Evolutionary conservation across 2,797 vertebrate genomes (phyloP).

Genomic region (Micrastur ruficollis): DNA sequence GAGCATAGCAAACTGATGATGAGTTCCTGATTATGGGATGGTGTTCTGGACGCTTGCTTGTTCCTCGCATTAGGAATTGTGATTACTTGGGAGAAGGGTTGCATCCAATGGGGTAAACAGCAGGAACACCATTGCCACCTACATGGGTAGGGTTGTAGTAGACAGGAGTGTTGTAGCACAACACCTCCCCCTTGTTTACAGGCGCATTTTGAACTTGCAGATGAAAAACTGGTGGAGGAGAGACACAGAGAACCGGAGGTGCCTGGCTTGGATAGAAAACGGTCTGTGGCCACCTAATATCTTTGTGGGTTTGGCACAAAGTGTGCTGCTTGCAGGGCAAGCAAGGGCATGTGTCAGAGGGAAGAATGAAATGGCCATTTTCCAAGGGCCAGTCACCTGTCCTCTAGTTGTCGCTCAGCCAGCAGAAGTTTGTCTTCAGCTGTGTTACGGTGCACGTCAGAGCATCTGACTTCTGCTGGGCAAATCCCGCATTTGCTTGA

Average conservation of each 20-base stretch:
- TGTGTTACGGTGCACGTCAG: rapidly evolving
- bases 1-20: not conserved
- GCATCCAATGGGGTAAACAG: not conserved
- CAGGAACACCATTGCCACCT: not conserved
- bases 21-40: not conserved
- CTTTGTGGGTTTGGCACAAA: not conserved
- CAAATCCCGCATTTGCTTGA: rapidly evolving
- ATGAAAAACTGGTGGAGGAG: rapidly evolving
- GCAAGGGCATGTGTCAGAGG: not conserved
- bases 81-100: not conserved
- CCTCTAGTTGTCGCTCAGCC: not conserved
- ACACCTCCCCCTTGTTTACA: not conserved
- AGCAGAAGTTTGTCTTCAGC: not conserved
- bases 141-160: not conserved
- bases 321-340: rapidly evolving
- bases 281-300: not conserved
- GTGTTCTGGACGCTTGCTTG: not conserved
- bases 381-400: rapidly evolving
- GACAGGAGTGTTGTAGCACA: rapidly evolving
- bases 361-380: rapidly evolving
- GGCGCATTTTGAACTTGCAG: not conserved
- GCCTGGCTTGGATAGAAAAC: not conserved
- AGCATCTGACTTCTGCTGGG: not conserved
- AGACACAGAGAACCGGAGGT: rapidly evolving
- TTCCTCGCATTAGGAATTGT: not conserved